Conservation (phyloP, 2,113 vertebrate genomes). For the Todiramphus saurophagus region DNA sequence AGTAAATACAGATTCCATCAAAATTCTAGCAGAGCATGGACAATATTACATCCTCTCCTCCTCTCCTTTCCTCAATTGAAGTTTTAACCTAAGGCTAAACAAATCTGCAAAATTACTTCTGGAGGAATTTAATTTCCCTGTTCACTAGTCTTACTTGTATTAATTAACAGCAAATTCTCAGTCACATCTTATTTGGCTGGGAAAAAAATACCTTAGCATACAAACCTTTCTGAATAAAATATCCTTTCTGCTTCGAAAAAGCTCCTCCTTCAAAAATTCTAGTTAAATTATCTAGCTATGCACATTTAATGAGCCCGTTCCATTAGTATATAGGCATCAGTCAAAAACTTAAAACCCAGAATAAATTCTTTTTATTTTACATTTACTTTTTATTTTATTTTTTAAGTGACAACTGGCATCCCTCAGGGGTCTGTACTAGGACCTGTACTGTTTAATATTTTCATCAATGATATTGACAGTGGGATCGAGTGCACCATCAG, state of each 20-base stretch:
- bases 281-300: not conserved
- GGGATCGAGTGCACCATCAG: too few relatives aligned
- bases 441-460: too few relatives aligned
- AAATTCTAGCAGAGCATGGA: not conserved
- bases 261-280: not conserved
- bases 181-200: conserved; percentile 10
- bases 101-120: conserved; percentile 31
- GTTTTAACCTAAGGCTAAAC: conserved; percentile 3
- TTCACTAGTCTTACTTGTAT: conserved; percentile 51
- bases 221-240: conserved; percentile 10
- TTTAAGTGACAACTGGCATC: too few relatives aligned
- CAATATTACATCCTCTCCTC: not conserved
- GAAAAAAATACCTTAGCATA: not conserved
- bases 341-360: not conserved
- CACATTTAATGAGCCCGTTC: not conserved
- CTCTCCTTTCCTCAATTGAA: not conserved
- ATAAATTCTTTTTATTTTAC: not conserved
- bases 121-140: conserved; percentile 56
- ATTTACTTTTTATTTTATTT: too few relatives aligned
- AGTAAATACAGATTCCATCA: not conserved
- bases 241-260: not conserved
- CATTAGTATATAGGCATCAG: not conserved
- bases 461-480: too few relatives aligned
- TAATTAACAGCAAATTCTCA: conserved; percentile 51
- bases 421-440: too few relatives aligned